Evolutionary conservation across 2,888 invertebrate genomes (phyloP).

Genomic region (Nephrocerus scutellatus): DNA sequence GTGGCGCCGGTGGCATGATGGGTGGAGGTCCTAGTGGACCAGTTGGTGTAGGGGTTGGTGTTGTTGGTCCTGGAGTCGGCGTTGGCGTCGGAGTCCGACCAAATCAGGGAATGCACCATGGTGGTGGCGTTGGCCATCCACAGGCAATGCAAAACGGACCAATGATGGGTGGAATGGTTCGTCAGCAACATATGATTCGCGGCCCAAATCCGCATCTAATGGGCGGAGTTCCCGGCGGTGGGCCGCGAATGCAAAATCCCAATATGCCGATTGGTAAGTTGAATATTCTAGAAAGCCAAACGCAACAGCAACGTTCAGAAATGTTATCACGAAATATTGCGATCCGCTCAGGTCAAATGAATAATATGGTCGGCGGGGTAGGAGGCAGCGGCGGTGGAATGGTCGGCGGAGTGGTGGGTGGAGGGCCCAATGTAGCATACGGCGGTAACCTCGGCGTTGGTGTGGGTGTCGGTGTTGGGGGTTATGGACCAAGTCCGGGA

Average conservation of each 20-base stretch:
- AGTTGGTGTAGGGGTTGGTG: slow-evolving; percentile 52
- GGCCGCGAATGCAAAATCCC: slow-evolving; percentile 57
- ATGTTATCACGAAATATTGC: slow-evolving; percentile 27
- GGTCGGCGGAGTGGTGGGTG: slow-evolving; percentile 20
- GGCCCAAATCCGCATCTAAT: slow-evolving; percentile 48
- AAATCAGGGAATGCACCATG: slow-evolving; percentile 43
- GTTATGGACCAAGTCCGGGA: slow-evolving; percentile 36
- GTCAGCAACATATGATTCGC: slow-evolving; percentile 42
- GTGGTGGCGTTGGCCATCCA: slow-evolving; percentile 30
- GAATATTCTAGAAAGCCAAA: slow-evolving; percentile 24
- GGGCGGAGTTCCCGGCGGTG: slow-evolving; percentile 38
- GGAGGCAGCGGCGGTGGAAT: slow-evolving; percentile 22
- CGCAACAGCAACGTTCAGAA: slow-evolving; percentile 20
- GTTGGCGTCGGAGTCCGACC: slow-evolving; percentile 31
- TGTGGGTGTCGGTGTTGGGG: slow-evolving; percentile 31
- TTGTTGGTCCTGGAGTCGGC: slow-evolving; percentile 28
- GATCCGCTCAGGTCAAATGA: slow-evolving; percentile 41
- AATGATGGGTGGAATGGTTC: slow-evolving; percentile 52
- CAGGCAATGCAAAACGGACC: slow-evolving; percentile 74
- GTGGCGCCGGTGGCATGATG: slow-evolving; percentile 58
- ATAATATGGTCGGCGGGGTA: slow-evolving; percentile 35
- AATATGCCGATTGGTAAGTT: slow-evolving; percentile 44
- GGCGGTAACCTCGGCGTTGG: slow-evolving; percentile 34
- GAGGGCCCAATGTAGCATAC: slow-evolving; percentile 38
- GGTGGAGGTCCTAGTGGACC: slow-evolving; percentile 53